Evolutionary conservation across 2,888 invertebrate genomes (phyloP).

Genomic region (Phania funesta): DNA sequence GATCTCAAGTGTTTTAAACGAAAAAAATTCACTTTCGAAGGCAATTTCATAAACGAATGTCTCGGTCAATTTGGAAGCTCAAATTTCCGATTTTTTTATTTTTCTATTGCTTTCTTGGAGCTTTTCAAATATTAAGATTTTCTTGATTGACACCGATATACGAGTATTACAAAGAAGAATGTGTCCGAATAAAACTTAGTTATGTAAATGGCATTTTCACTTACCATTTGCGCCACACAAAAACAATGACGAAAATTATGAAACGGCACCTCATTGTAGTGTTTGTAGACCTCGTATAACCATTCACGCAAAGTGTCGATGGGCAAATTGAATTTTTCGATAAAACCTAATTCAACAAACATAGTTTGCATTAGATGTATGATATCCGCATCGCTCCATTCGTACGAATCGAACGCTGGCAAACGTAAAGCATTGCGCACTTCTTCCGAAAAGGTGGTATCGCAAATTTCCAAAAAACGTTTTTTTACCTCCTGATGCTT

Average conservation of each 20-base stretch:
- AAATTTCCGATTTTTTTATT: too few species aligned
- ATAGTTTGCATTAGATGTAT: conserved; percentile 89
- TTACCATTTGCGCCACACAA: conserved; percentile 93
- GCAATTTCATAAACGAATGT: too few species aligned
- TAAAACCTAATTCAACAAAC: conserved; percentile 89
- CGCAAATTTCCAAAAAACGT: conserved; percentile 80
- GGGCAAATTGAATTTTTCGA: conserved; percentile 88
- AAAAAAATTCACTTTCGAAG: too few species aligned
- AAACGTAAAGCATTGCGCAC: conserved; percentile 80
- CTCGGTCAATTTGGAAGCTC: too few species aligned
- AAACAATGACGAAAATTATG: conserved; percentile 94
- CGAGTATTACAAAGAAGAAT: too few species aligned
- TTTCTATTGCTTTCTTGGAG: too few species aligned
- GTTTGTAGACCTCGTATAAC: conserved; percentile 88
- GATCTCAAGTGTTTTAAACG: too few species aligned
- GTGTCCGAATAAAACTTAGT: too few species aligned
- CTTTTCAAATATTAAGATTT: too few species aligned
- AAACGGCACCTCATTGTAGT: conserved; percentile 92
- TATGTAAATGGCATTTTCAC: conserved; percentile 71
- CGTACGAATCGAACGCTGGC: conserved; percentile 88
- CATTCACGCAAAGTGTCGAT: conserved; percentile 86
- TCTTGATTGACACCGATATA: too few species aligned
- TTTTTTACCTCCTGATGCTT: conserved; percentile 81
- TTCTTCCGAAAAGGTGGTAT: conserved; percentile 80
- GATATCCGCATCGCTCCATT: conserved; percentile 91